phyloP scores from a whole-genome alignment of 2,888 invertebrate species.

The Spialia ferax region DNA sequence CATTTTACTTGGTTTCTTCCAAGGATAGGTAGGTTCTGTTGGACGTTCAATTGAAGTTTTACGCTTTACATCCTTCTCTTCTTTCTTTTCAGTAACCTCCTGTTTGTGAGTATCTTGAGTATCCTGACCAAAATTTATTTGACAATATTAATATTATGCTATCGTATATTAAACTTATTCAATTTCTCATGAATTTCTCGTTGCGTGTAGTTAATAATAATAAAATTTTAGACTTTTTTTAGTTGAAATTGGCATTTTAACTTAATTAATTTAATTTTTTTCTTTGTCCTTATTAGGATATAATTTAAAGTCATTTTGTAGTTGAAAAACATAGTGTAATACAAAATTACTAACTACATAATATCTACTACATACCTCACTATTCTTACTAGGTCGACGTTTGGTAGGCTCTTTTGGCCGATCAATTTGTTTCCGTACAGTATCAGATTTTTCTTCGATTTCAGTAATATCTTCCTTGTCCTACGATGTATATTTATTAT shows the following conservation, averaged over 20 bases:
- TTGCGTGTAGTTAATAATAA: no score
- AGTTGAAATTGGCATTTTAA: no score
- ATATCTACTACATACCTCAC: conserved; percentile 7
- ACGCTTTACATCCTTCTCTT: conserved; percentile 47
- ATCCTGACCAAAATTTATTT: conserved; percentile 19
- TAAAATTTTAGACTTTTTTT: no score
- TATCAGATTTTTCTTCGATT: conserved; percentile 4
- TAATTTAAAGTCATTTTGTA: neutral
- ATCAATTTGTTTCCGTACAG: neutral
- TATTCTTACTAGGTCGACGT: conserved; percentile 12
- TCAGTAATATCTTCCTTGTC: conserved; percentile 17
- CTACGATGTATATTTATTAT: neutral
- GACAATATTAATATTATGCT: no score
- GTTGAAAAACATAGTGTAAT: neutral
- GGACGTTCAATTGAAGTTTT: conserved; percentile 50
- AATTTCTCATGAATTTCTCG: no score
- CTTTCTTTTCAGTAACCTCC: conserved; percentile 8
- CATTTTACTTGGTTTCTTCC: conserved; percentile 55
- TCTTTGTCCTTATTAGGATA: conserved; percentile 2
- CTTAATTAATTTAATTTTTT: no score
- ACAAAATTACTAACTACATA: no score
- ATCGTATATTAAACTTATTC: no score
- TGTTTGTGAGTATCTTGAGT: no score
- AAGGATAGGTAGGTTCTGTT: conserved; percentile 52
- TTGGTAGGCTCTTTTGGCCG: conserved; percentile 6